Evolutionary conservation across 2,113 vertebrate genomes (phyloP).

Genomic region (Stomatorhinus ivindoensis): DNA sequence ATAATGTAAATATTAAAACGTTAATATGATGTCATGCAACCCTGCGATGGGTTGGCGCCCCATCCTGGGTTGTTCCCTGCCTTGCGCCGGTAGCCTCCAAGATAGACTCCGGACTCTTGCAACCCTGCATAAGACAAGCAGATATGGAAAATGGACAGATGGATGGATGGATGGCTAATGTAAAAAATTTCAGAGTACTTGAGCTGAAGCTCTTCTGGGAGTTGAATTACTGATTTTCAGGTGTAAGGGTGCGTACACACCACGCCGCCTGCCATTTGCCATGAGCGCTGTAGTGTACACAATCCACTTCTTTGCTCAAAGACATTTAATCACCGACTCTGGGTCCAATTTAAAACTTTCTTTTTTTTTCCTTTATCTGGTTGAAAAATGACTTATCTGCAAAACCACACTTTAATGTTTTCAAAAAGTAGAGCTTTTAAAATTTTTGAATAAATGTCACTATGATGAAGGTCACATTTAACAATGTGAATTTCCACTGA

Average conservation of each 20-base stretch:
- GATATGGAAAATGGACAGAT: background rate
- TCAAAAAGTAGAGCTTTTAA: background rate
- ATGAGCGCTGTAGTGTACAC: background rate
- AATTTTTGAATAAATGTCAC: background rate
- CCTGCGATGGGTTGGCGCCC: background rate
- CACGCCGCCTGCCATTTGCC: background rate
- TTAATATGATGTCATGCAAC: background rate
- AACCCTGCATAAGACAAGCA: background rate
- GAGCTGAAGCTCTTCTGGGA: background rate
- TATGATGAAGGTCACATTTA: background rate
- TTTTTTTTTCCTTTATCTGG: background rate
- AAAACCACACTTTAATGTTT: background rate
- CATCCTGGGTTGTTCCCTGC: background rate
- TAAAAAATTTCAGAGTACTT: background rate
- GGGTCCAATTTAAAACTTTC: background rate
- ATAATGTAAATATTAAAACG: background rate
- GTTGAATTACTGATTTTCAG: background rate
- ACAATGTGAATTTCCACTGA: background rate
- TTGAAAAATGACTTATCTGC: background rate
- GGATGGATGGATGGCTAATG: background rate
- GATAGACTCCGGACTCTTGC: background rate
- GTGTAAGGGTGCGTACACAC: background rate
- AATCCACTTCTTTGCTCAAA: background rate
- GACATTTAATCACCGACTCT: background rate
- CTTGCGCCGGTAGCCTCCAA: background rate